These are phyloP conservation scores for Xestia rhomboidea DNA, from an alignment of 2,888 invertebrate species.

Conservation along the genomic window DNA sequence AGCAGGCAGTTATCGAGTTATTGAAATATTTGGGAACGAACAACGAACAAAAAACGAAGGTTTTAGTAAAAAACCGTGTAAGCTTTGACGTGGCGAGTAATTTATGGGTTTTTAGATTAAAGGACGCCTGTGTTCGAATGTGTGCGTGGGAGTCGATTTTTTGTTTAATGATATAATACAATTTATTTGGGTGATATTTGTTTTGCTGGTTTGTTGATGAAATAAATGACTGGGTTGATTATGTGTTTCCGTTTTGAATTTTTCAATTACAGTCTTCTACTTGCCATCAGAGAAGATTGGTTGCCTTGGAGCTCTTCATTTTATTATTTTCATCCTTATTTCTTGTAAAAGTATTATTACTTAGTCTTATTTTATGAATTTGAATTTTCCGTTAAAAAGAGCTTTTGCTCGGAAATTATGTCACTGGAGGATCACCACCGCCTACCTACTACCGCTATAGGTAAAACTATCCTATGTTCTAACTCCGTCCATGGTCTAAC, in stretches of 20 bases:
- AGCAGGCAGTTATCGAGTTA: constrained; percentile 67
- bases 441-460: not conserved
- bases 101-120: constrained; percentile 59
- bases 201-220: constrained; percentile 18
- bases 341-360: not conserved
- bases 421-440: not conserved
- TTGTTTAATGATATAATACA: constrained; percentile 32
- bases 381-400: not conserved
- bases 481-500: not conserved
- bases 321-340: not conserved
- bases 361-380: not conserved
- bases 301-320: not conserved
- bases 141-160: constrained; percentile 51
- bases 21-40: constrained; percentile 65
- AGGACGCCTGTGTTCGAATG: constrained; percentile 30
- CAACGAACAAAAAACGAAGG: constrained; percentile 45
- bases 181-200: constrained; percentile 48
- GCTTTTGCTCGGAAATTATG: not conserved
- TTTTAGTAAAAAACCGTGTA: constrained; percentile 63
- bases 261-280: not conserved
- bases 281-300: not conserved
- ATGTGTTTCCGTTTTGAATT: not conserved
- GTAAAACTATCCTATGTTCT: not conserved
- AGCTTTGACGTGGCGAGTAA: constrained; percentile 58
- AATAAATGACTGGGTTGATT: constrained; percentile 20